These are phyloP conservation scores for Sula dactylatra DNA, from an alignment of 2,113 vertebrate species.

Conservation along the genomic window DNA sequence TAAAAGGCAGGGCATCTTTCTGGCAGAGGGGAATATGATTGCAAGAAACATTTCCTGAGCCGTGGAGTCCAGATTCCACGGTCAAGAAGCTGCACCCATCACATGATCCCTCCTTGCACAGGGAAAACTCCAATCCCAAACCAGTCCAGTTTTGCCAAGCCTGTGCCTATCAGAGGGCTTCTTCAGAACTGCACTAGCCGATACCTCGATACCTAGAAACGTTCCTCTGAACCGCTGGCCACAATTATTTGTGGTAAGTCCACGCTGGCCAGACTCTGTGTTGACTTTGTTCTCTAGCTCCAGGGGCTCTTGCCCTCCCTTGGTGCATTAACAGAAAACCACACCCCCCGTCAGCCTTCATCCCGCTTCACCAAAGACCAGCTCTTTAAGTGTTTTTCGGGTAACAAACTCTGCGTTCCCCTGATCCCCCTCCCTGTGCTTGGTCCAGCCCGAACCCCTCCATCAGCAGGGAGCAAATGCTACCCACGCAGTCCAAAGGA, in stretches of 20 bases:
- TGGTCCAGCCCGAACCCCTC: not conserved
- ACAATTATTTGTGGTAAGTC: fast-evolving
- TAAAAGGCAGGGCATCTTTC: not conserved
- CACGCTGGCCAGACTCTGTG: fast-evolving
- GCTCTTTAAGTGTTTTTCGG: not conserved
- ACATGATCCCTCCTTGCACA: not conserved
- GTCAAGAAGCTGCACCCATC: not conserved
- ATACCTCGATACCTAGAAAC: not conserved
- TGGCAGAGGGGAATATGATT: fast-evolving
- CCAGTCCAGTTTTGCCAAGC: not conserved
- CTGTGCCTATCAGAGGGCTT: not conserved
- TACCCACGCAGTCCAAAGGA: fast-evolving
- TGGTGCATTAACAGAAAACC: not conserved
- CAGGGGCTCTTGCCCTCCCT: not conserved
- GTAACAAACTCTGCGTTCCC: not conserved
- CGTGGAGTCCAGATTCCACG: too few relatives aligned
- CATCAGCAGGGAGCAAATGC: not conserved
- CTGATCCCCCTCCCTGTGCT: not conserved
- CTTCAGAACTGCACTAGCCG: not conserved
- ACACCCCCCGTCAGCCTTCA: fast-evolving
- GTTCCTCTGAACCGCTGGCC: not conserved
- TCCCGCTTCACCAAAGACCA: not conserved
- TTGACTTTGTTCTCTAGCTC: not conserved
- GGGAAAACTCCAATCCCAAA: not conserved
- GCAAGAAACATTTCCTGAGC: not conserved